Evolutionary conservation across 2,797 vertebrate species (phyloP), one percentile per base, ranked within the genome.

Genomic region (Sebastiscus albofasciatus): DNA sequence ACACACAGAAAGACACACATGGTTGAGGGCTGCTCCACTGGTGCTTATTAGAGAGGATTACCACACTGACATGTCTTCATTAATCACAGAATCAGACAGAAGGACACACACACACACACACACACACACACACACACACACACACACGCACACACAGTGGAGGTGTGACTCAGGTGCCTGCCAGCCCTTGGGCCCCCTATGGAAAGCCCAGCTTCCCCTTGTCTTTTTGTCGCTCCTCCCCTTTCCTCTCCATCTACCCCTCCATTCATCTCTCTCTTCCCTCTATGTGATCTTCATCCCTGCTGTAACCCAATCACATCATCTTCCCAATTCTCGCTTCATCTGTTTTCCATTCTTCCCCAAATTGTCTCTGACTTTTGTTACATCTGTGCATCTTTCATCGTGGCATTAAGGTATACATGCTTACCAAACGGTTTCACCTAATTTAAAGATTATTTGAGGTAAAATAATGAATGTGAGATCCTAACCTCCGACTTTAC

Each of bases 1-100:
- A 80, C 73, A 75, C 59, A 86, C 55, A 64, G 24, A 75, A 58
- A 68, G 60, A 68, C 36, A 85, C 79, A 84, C 68, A 79, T 64
- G 68, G 83, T 82, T 83, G 80, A 91, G 80, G 82, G 82, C 77
- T 92, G 89, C 89, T 93, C 91, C 91, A 86, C 92, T 94, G 79
- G 93, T 95, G 94, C 93, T 93, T 94, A 96, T 96, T 95, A 93
- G 93, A 94, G 93, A 95, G 96, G 95, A 96, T 96, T 96, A 96
- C 95, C 90, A 89, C 92, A 90, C 84, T 96, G 96, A 96, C 96
- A 94, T 93, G 93, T 96, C 96, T 97, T 96, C 97, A 98, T 98
- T 97, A 97, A 97, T 98, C 97, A 95, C 81, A 89, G 73, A 89
- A 87, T 91, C 76, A 90, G 89, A 92, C 92, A 91, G 81, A 89